Evolutionary conservation across 2,113 vertebrate species (phyloP), one percentile per base, ranked within the genome.

Genomic region (Pipra filicauda): DNA sequence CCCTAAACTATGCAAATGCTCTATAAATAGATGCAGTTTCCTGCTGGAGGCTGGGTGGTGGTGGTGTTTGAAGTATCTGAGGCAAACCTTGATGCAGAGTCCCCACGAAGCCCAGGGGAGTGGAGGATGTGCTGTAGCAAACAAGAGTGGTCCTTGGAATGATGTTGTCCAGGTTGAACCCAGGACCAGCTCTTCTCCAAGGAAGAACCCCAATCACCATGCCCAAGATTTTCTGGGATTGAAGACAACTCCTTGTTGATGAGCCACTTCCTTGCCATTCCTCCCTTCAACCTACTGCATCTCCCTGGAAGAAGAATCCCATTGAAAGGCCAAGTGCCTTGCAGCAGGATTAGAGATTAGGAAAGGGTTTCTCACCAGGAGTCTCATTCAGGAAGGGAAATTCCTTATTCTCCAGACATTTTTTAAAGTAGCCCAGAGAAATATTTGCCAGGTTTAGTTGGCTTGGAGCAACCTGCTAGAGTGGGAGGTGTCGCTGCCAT

Each of bases 81-180:
- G 41, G 3, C n/a, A 74, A 14, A 24, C 61, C 59, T 77, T 15
- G 15, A 15, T 52, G 54, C 39, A 61, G 48, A 66, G 27, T 33
- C 46, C 18, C 65, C 37, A 11, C 4, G 10, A n/a, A 77, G 31
- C n/a, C 16, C 5, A 48, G 44, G 28, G 33, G 37, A 28, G 30
- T 0, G 2, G 9, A 79, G 28, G 9, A 4, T 55, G 54, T 33
- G 35, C 23, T 66, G 57, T 4, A 43, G 48, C 9, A 71, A 28
- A 41, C 4, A 16, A 16, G 51, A 66, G 43, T 0, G 1, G 9
- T 18, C 75, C 62, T 79, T 4, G 0, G 11, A 6, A 44, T 1
- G 1, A 2, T 2, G 4, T 0, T 14, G 21, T 7, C 65, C 66
- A 55, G 35, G 28, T 23, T 88, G 52, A 64, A 5, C 10, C 37